Evolutionary conservation across 2,113 vertebrate genomes (phyloP), one percentile per base, ranked within the genome.

Genomic region (Channa argus): DNA sequence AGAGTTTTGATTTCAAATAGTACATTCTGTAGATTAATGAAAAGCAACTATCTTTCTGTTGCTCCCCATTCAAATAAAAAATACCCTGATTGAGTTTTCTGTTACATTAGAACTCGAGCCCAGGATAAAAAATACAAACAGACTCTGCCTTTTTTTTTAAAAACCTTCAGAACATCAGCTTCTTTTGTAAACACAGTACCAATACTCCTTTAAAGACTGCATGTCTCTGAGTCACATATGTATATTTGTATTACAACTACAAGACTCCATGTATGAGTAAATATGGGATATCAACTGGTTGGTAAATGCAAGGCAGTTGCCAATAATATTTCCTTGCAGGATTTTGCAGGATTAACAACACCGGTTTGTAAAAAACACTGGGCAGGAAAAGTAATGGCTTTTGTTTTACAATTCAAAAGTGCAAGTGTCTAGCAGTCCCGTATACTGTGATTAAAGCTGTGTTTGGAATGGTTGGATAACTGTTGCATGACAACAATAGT

Each of bases 181-280:
- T 33, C 44, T 69, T 49, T 37, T 69, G 58, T 24, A 36, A 69
- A 45, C 54, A 47, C 36, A 39, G 38, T 44, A 36, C 24, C 36
- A 39, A 43, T 44, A 36, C 24, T 44, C 63, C 7, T 52, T 46
- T 15, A 46, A 1, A 51, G 13, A 24, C 52, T 3, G 2, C 52
- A 38, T 1, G 14, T 34, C 10, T 63, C 24, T 10, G 39, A 34
- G 41, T 38, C 1, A 2, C 34, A 51, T 13, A 6, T 15, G 46
- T 13, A 6, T 9, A 36, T 34, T 60, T 41, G 15, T 12, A 49
- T 47, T 15, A 44, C 15, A 39, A 33, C 54, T 13, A 12, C 3
- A 52, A 8, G 37, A 13, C 6, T 24, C 14, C 38, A 11, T 38
- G 53, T n/a, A 36, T 36, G 33, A 10, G 1, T 14, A 14, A 38